Percentiles rank a stretch among this genome's conserved stretches.
phyloP scores from a whole-genome alignment of 2,888 invertebrate species.

The Neocrepidodera transversa region DNA sequence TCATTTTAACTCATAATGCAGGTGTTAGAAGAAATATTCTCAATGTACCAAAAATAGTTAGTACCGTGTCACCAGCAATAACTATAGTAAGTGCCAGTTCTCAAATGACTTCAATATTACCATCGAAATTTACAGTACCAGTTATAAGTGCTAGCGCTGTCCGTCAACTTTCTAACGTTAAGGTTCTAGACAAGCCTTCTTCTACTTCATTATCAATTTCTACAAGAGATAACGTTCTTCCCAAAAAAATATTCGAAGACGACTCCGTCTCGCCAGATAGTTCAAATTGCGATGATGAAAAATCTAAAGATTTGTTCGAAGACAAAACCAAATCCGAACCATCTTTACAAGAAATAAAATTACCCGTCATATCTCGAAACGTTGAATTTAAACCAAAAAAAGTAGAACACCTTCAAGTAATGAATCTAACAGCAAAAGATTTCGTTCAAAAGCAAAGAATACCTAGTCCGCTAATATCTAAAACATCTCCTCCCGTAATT shows the following conservation, averaged over 20 bases:
- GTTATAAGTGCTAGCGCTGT: conserved; percentile 60
- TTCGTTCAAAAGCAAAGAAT: conserved; percentile 55
- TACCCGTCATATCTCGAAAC: conserved; percentile 14
- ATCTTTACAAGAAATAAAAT: conserved; percentile 41
- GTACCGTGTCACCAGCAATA: conserved; percentile 54
- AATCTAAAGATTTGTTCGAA: conserved; percentile 52
- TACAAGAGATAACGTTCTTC: conserved; percentile 67
- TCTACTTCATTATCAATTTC: conserved; percentile 63
- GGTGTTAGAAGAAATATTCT: conserved; percentile 51
- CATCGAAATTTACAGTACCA: conserved; percentile 56
- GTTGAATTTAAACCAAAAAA: conserved; percentile 31
- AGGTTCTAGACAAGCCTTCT: conserved; percentile 61
- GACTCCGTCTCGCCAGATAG: conserved; percentile 70
- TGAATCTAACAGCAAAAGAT: conserved; percentile 58
- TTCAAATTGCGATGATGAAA: conserved; percentile 59
- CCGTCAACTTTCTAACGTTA: conserved; percentile 57
- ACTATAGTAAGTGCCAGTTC: conserved; percentile 58
- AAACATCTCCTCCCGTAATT: conserved; percentile 51
- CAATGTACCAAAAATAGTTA: conserved; percentile 54
- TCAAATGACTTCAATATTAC: conserved; percentile 56
- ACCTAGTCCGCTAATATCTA: conserved; percentile 49
- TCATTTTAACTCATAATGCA: conserved; percentile 53
- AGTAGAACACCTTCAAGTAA: conserved; percentile 51
- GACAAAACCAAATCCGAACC: conserved; percentile 51
- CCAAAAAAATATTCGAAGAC: conserved; percentile 73